phyloP scores from a whole-genome alignment of 2,113 vertebrate genomes.

The Sinosuthora webbiana region DNA sequence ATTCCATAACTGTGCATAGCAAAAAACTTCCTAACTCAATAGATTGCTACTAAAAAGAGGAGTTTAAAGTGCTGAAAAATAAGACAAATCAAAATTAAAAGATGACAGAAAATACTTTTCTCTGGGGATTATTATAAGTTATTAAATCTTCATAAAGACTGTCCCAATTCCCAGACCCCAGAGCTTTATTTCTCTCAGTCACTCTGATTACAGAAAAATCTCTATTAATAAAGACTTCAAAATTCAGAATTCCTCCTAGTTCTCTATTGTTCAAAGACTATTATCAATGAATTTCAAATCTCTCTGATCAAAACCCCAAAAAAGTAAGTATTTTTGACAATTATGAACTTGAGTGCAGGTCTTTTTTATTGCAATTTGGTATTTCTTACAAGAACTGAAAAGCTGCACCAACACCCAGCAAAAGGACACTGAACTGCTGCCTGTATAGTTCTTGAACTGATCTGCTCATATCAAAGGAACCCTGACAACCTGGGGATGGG shows the following conservation, averaged over 20 bases:
- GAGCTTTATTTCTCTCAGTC: background rate
- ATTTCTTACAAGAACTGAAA: background rate
- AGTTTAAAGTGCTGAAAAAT: background rate
- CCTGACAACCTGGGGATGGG: background rate
- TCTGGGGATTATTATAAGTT: background rate
- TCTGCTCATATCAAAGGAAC: background rate
- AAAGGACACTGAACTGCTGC: background rate
- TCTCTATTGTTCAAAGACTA: background rate
- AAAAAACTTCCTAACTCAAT: background rate
- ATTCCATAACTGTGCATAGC: accelerated
- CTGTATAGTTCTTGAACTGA: background rate
- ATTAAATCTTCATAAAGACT: background rate
- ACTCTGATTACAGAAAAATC: background rate
- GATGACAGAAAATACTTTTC: background rate
- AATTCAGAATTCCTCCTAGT: background rate
- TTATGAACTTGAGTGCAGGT: background rate
- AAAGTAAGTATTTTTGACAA: background rate
- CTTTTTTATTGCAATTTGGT: background rate
- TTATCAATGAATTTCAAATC: background rate
- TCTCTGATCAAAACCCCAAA: background rate
- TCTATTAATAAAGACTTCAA: background rate
- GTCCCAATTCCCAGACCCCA: background rate
- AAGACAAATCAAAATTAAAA: background rate
- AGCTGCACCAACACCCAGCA: background rate
- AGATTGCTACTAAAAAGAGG: background rate